A percentile compares a stretch with the other conserved stretches of the same genome.
Evolutionary conservation across 2,888 invertebrate genomes (phyloP).

Genomic region (Drosophila diplacantha): DNA sequence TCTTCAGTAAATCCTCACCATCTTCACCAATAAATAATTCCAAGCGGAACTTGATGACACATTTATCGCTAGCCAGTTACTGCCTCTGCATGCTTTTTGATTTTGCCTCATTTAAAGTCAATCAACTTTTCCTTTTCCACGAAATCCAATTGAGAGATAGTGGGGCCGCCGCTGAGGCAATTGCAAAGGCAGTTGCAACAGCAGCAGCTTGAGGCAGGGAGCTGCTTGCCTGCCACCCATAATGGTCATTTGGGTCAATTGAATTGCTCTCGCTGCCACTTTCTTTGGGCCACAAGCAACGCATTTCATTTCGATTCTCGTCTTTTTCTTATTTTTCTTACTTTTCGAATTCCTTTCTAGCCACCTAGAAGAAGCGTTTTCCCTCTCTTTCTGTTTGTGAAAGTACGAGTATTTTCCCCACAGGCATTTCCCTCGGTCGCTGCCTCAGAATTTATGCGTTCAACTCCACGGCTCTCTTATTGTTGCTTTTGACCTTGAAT

Average conservation of each 20-base stretch:
- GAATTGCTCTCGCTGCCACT: conserved; percentile 61
- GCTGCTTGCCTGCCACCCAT: conserved; percentile 40
- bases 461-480: conserved; percentile 1
- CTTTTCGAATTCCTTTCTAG: conserved; percentile 50
- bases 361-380: conserved; percentile 53
- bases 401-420: conserved; percentile 45
- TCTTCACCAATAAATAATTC: conserved; percentile 22
- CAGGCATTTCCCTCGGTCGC: conserved; percentile 23
- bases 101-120: conserved; percentile 58
- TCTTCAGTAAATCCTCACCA: neutral
- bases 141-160: conserved; percentile 55
- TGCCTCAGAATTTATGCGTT: conserved; percentile 47
- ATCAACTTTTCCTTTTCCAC: conserved; percentile 69
- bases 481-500: conserved; percentile 58
- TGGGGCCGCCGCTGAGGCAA: neutral
- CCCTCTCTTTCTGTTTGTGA: conserved; percentile 46
- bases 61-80: conserved; percentile 45
- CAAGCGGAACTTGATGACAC: conserved; percentile 54
- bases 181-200: conserved; percentile 7
- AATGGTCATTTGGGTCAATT: conserved; percentile 71
- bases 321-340: conserved; percentile 26
- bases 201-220: conserved; percentile 3
- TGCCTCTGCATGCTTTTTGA: conserved; percentile 19
- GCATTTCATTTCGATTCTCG: conserved; percentile 31
- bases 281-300: conserved; percentile 50